Base-by-base conservation (phyloP, 2,888 invertebrate genomes). In the Polyploca ridens region DNA sequence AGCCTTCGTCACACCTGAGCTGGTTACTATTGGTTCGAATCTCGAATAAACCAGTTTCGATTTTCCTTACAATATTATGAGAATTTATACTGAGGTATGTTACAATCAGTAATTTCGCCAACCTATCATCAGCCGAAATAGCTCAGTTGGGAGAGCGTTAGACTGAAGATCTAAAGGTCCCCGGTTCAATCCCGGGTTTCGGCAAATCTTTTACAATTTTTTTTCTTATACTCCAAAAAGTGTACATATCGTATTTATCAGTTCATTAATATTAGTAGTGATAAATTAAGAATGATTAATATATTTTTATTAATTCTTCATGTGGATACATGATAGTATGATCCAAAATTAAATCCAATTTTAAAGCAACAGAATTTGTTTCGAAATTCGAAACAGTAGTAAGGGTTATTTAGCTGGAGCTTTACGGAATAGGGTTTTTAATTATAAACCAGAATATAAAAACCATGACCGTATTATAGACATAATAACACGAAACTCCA, bases 391-490 rank as follows among this genome's bases (percentile, higher is more conserved):
- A 70, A 67, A 63, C 59, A 66, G 35, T 77, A 63, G 84, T 84
- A 82, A 66, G 41, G 76, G 76, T 74, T 64, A n/a, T n/a, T n/a
- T n/a, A n/a, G n/a, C n/a, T n/a, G n/a, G 62, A 66, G 68, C 73
- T 80, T 67, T 72, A 75, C 74, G 71, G 72, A 74, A 80, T 75
- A 75, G 65, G 69, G 69, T 70, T 81, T n/a, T 88, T 87, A 87
- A 87, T 88, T 85, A 87, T 78, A 78, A 73, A 69, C 69, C 69
- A 70, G 72, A 72, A 78, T 81, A 85, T 85, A 84, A 84, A 84
- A 85, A 83, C 79, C 78, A 75, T 73, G 75, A 75, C 73, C 68
- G 63, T 63, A 69, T 70, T 66, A 54, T 54, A 54, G 16, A 54
- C 54, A 54, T 54, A 54, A 71, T 71, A 69, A 69, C 69, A 68